A percentile compares a stretch with the other conserved stretches of the same genome.
Evolutionary conservation across 2,113 vertebrate species (phyloP).

Genomic region (Macrotis lagotis): DNA sequence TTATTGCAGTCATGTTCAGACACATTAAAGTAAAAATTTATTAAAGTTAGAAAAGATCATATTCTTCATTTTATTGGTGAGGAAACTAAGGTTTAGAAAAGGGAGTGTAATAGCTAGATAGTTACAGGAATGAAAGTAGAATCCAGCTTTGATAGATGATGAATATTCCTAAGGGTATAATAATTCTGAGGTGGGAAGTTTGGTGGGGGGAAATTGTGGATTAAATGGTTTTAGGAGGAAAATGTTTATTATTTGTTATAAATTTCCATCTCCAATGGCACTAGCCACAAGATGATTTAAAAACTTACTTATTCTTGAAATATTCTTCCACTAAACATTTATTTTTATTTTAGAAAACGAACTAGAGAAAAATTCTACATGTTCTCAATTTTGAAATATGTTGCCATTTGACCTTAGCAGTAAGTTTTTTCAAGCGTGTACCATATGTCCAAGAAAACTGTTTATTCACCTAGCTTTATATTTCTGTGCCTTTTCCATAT

Average conservation of each 20-base stretch:
- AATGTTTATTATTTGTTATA: constrained; percentile 35
- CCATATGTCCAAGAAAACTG: neutral
- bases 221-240: neutral
- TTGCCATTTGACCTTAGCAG: neutral
- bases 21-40: neutral
- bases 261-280: neutral
- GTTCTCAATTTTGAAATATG: constrained; percentile 21
- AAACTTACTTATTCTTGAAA: constrained; percentile 10
- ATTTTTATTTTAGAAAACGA: constrained; percentile 33
- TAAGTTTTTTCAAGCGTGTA: constrained; percentile 18
- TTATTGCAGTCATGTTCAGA: neutral
- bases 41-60: neutral
- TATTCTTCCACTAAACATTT: neutral
- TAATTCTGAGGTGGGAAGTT: neutral
- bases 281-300: neutral
- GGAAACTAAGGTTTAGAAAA: neutral
- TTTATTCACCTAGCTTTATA: neutral
- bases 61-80: neutral
- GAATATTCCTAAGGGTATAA: neutral
- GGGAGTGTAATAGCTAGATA: neutral
- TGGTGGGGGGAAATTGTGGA: neutral
- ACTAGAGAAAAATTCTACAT: constrained; percentile 7
- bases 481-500: neutral
- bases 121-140: neutral
- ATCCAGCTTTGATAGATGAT: neutral